A percentile compares a stretch with the other conserved stretches of the same genome.
Conservation (phyloP, 2,113 vertebrate genomes). For the Acrocephalus kingi region DNA sequence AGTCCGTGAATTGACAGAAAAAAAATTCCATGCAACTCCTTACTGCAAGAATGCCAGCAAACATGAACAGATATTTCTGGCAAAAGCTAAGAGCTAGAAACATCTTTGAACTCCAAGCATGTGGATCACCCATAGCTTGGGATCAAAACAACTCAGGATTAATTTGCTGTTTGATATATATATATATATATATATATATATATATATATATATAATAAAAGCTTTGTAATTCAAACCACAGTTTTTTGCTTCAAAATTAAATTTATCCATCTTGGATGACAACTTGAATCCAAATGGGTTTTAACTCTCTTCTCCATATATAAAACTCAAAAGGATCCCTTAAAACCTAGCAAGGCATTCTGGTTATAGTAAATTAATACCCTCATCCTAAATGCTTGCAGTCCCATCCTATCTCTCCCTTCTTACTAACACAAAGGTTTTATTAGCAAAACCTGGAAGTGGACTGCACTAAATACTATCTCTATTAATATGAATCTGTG, state of each 20-base stretch:
- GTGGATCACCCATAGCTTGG: neutral
- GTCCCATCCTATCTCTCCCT: neutral
- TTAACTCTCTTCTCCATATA: neutral
- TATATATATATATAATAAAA: neutral
- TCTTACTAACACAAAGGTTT: neutral
- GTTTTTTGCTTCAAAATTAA: neutral
- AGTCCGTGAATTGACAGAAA: rapidly evolving
- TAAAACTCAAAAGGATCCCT: neutral
- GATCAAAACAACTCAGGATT: neutral
- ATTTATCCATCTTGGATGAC: neutral
- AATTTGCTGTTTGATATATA: neutral
- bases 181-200: neutral
- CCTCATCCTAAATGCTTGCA: neutral
- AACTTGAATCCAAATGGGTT: neutral
- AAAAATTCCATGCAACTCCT: neutral
- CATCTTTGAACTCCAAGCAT: neutral
- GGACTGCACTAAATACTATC: neutral
- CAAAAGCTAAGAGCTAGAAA: neutral
- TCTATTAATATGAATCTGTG: neutral
- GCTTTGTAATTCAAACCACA: neutral
- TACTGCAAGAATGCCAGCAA: neutral
- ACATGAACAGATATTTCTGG: neutral
- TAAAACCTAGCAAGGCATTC: neutral
- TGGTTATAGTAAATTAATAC: neutral
- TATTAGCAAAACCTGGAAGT: neutral